Evolutionary conservation across 2,888 invertebrate genomes (phyloP), one percentile per base, ranked within the genome.

Genomic region (Timema cristinae): DNA sequence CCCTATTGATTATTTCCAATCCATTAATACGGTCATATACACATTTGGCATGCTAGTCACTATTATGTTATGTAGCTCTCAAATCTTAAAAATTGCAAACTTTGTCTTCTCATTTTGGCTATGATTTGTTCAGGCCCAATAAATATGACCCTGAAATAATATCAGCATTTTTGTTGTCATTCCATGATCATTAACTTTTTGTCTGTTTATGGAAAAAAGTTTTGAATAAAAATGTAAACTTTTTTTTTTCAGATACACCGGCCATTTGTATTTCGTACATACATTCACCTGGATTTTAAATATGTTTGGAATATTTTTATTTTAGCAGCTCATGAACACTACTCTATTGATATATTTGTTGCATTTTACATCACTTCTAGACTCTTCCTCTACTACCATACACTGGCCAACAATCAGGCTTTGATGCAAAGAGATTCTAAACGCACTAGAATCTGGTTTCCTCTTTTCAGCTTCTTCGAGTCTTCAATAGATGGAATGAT

Each of bases 241-340:
- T 32, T 77, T 80, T 76, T 76, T 78, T 86, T 86, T 16, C 86
- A 98, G 98, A 99, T 85, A 98, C 98, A 16, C 95, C 98, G 5
- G 95, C 75, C 88, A 91, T 79, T 86, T 97, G 78, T 96, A 97
- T 84, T 92, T 94, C 80, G 87, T 98, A 68, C 98, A 99, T 84
- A 98, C 97, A 63, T 87, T 95, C 77, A 94, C 97, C 51, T 99
- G 99, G 99, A 91, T 98, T 80, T 89, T 98, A 85, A 99, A 99
- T 82, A 94, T 98, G 90, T 99, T 99, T 84, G 99, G 98, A 66
- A 95, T 99, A 79, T 99, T 99, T 86, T 99, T 85, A 98, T 99
- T 79, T 86, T 99, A 77, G 98, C 98, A 51, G 98, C 97, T 49
- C 99, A 99, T 83, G 99, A 99, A 84, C 99, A 99, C 85, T 99